Percentiles rank a stretch among this genome's conserved stretches.
These are phyloP conservation scores for Enteromius argenteus DNA, from an alignment of 2,797 vertebrate species.

Conservation along the genomic window DNA sequence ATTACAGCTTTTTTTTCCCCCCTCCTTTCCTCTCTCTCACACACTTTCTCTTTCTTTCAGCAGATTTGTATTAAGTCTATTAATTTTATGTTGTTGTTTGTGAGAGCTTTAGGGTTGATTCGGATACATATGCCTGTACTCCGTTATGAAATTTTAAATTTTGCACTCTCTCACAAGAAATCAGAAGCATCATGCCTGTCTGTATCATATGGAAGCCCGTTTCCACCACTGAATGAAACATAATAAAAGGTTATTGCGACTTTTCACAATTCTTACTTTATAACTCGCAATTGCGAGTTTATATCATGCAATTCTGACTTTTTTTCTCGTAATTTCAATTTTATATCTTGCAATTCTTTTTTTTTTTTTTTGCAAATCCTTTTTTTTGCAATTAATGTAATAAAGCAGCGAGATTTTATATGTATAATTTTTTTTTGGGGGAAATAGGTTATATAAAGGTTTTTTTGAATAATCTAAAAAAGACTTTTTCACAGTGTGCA, in stretches of 20 bases:
- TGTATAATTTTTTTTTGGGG: too few species aligned
- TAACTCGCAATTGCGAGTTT: too few species aligned
- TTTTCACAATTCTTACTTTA: too few species aligned
- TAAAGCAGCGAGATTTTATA: background rate
- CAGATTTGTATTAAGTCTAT: background rate
- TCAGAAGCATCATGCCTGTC: background rate
- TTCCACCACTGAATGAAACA: too few species aligned
- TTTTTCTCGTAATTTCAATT: too few species aligned
- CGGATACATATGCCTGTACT: background rate
- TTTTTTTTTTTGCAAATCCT: background rate
- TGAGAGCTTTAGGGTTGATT: background rate
- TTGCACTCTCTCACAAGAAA: background rate
- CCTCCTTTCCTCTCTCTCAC: background rate
- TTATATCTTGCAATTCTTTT: too few species aligned
- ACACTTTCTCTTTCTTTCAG: conserved; percentile 9
- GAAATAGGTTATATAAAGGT: background rate
- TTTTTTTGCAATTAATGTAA: background rate
- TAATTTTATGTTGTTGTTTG: background rate
- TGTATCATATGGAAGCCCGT: background rate
- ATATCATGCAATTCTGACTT: too few species aligned
- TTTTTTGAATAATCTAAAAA: background rate
- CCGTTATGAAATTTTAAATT: background rate
- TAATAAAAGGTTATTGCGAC: too few species aligned
- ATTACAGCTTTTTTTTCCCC: conserved; percentile 28
- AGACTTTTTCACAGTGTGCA: background rate